A percentile compares a stretch with the other conserved stretches of the same genome.
These are phyloP conservation scores for Percopsis transmontana DNA, from an alignment of 2,113 vertebrate species.

Conservation along the genomic window DNA sequence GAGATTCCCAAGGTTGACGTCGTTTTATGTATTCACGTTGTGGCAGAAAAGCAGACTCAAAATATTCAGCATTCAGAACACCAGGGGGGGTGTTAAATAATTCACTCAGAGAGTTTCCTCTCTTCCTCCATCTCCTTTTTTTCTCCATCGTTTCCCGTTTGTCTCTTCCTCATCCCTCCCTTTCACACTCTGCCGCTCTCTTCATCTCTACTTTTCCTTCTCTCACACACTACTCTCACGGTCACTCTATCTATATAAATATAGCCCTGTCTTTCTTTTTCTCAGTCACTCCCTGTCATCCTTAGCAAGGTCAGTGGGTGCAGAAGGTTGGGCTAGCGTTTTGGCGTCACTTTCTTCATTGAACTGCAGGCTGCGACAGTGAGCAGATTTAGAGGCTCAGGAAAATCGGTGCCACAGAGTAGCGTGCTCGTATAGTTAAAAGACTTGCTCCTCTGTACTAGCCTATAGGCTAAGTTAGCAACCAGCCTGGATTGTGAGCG, in stretches of 20 bases:
- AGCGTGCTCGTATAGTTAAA: conserved; percentile 12
- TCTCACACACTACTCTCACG: background rate
- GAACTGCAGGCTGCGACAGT: conserved; percentile 51
- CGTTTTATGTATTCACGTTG: background rate
- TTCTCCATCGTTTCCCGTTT: background rate
- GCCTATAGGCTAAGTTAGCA: conserved; percentile 4
- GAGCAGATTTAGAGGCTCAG: conserved; percentile 46
- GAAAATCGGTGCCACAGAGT: conserved; percentile 40
- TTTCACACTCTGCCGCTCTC: background rate
- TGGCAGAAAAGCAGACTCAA: conserved; percentile 10
- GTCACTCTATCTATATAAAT: background rate
- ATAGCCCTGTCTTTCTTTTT: background rate
- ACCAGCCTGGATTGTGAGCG: conserved; percentile 17
- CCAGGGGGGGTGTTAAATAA: conserved; percentile 45
- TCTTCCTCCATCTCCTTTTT: background rate
- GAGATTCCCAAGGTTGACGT: conserved; percentile 10
- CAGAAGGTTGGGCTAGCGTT: conserved; percentile 68
- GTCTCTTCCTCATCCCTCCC: background rate
- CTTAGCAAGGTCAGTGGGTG: conserved; percentile 78
- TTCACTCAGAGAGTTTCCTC: conserved; percentile 48
- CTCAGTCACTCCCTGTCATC: conserved; percentile 18
- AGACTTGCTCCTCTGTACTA: conserved; percentile 15
- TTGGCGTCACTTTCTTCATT: conserved; percentile 66
- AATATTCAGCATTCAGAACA: conserved; percentile 34
- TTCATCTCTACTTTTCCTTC: background rate